These are phyloP conservation scores for Tridacna gigas DNA, from an alignment of 2,888 invertebrate genomes.

Conservation along the genomic window DNA sequence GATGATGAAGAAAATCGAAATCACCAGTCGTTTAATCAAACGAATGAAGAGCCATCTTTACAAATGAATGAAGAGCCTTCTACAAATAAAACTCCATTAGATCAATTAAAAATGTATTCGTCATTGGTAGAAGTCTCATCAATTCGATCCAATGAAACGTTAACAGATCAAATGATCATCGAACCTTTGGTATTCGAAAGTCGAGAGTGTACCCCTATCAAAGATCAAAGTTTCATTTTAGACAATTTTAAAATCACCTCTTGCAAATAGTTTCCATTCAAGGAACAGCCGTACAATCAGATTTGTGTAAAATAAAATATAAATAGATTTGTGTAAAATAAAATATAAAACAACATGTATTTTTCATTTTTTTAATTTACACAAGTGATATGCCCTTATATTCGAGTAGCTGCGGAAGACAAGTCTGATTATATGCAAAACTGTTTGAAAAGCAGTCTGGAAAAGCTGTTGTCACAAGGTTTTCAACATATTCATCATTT, in stretches of 20 bases:
- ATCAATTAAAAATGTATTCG: background rate
- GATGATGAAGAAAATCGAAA: background rate
- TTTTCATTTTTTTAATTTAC: background rate
- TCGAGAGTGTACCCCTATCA: background rate
- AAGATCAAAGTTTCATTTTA: slow-evolving; percentile 5
- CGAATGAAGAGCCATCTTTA: no score
- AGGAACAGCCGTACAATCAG: background rate
- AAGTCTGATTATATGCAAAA: slow-evolving; percentile 25
- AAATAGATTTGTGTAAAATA: background rate
- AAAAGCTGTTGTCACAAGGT: slow-evolving; percentile 6
- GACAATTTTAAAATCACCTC: slow-evolving; percentile 4
- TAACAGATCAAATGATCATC: background rate
- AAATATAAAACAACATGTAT: slow-evolving; percentile 7
- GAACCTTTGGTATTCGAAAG: background rate
- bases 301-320: background rate
- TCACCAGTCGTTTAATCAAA: background rate
- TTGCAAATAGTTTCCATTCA: background rate
- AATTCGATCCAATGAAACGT: background rate
- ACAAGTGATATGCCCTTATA: background rate
- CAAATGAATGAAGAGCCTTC: no score
- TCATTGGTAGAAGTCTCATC: no score
- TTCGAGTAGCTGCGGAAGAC: background rate
- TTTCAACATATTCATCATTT: slow-evolving; percentile 30
- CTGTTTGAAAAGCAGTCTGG: slow-evolving; percentile 30
- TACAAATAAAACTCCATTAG: background rate